A percentile compares a stretch with the other conserved stretches of the same genome.
These are phyloP conservation scores for Tetrax tetrax DNA, from an alignment of 2,113 vertebrate genomes.

Conservation along the genomic window DNA sequence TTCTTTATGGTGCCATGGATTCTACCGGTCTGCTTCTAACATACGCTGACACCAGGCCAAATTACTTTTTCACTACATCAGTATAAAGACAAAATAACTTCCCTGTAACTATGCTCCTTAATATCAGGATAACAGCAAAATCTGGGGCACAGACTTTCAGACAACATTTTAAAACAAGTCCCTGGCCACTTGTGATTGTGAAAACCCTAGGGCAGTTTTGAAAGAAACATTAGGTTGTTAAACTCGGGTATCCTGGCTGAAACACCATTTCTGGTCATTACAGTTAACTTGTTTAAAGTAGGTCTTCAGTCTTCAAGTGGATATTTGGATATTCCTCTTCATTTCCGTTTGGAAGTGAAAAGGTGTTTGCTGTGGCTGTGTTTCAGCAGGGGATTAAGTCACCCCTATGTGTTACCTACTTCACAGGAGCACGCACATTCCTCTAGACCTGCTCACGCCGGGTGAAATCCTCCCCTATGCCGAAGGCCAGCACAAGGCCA, in stretches of 20 bases:
- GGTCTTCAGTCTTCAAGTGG: neutral
- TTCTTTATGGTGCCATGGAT: neutral
- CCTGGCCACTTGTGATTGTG: neutral
- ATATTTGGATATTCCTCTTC: constrained; percentile 27
- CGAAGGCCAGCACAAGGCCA: neutral
- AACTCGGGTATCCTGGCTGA: neutral
- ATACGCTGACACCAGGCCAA: neutral
- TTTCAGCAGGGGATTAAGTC: constrained; percentile 26
- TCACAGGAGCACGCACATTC: constrained; percentile 17
- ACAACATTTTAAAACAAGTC: neutral
- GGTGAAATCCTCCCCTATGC: neutral
- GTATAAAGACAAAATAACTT: neutral
- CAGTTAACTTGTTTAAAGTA: neutral
- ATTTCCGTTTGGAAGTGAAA: constrained; percentile 47
- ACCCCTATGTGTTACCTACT: neutral
- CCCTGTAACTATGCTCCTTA: neutral
- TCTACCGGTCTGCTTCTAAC: neutral
- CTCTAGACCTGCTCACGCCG: neutral
- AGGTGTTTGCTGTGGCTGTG: constrained; percentile 38
- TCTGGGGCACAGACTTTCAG: neutral
- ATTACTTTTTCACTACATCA: neutral
- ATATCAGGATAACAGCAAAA: neutral
- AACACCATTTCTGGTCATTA: constrained; percentile 3
- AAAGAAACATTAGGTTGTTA: neutral
- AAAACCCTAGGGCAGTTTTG: neutral